phyloP scores from a whole-genome alignment of 2,113 vertebrate genomes.

The Ctenodactylus gundi region DNA sequence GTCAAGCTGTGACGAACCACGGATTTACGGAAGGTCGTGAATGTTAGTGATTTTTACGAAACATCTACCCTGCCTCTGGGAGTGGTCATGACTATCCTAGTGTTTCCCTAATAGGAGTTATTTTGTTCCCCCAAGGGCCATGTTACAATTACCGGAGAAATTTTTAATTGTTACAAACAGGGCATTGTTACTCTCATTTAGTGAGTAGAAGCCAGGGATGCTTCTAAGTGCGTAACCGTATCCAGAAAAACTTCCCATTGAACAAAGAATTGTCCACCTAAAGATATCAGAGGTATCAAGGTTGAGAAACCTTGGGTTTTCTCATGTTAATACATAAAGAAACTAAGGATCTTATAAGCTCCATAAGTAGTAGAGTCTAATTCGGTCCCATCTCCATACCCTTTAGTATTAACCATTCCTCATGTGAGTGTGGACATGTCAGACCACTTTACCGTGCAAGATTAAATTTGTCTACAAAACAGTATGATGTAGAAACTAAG shows the following conservation, averaged over 20 bases:
- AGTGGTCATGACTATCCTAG: neutral
- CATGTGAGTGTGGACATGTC: neutral
- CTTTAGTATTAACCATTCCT: neutral
- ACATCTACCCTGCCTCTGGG: neutral
- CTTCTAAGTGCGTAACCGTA: neutral
- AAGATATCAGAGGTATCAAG: neutral
- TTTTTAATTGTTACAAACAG: neutral
- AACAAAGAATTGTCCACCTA: neutral
- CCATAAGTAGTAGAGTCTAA: neutral
- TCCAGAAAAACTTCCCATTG: neutral
- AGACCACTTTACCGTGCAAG: neutral
- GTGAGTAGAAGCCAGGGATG: neutral
- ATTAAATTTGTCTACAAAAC: neutral
- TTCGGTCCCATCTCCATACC: neutral
- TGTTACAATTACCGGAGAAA: neutral
- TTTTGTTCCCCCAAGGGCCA: neutral
- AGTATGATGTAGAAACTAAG: neutral
- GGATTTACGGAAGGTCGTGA: neutral
- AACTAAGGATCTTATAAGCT: neutral
- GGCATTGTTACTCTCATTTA: neutral
- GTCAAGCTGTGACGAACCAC: neutral
- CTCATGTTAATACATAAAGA: neutral
- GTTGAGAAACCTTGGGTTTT: neutral
- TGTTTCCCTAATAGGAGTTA: neutral
- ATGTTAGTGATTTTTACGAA: neutral